Evolutionary conservation across 2,888 invertebrate genomes (phyloP).

Genomic region (Metacarcinus magister): DNA sequence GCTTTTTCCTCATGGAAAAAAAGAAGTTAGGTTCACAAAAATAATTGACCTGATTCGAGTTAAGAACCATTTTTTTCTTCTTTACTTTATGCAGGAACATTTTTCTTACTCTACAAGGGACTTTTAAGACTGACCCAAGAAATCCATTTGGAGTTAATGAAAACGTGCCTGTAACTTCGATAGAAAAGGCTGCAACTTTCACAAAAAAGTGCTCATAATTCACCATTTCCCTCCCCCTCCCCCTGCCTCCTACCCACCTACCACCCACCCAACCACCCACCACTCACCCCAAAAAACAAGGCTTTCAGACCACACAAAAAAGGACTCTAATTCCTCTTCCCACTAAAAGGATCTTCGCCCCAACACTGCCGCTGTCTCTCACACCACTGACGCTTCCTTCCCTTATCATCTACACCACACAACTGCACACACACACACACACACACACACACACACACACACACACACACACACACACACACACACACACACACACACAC

Average conservation of each 20-base stretch:
- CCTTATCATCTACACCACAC: background rate
- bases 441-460: too few relatives aligned
- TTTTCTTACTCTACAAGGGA: background rate
- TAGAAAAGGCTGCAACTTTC: background rate
- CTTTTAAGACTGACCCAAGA: background rate
- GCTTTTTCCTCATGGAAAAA: background rate
- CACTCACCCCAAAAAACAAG: too few relatives aligned
- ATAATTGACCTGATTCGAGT: background rate
- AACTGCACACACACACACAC: too few relatives aligned
- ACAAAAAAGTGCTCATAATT: background rate
- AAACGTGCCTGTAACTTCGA: background rate
- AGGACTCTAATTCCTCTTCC: too few relatives aligned
- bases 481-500: too few relatives aligned
- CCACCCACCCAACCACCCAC: too few relatives aligned
- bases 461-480: too few relatives aligned
- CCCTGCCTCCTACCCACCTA: too few relatives aligned
- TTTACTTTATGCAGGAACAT: background rate
- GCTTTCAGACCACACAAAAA: too few relatives aligned
- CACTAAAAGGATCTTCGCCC: background rate
- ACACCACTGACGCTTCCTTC: background rate
- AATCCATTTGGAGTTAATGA: background rate
- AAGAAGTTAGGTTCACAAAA: background rate
- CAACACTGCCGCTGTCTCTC: background rate
- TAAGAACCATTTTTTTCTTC: background rate
- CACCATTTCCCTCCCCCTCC: background rate